Conservation (phyloP, 2,113 vertebrate species). For the Galeopterus variegatus region DNA sequence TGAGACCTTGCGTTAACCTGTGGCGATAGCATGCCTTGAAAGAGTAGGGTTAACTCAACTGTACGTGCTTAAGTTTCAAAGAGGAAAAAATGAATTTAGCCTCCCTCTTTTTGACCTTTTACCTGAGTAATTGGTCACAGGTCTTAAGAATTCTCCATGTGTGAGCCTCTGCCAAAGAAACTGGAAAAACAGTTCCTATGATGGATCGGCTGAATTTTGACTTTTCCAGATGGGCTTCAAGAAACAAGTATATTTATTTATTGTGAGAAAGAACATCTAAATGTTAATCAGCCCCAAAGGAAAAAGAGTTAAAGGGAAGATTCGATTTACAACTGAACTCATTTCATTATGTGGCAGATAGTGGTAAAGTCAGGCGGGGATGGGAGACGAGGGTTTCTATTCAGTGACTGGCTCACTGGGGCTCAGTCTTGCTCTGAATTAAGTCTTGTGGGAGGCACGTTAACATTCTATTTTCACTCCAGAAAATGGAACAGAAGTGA, state of each 20-base stretch:
- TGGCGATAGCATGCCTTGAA: not conserved
- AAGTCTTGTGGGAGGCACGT: not conserved
- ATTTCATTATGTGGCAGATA: not conserved
- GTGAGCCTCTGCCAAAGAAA: not conserved
- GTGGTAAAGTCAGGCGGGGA: not conserved
- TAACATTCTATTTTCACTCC: not conserved
- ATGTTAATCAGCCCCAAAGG: not conserved
- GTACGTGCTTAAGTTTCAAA: not conserved
- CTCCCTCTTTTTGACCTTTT: not conserved
- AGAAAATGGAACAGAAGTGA: not conserved
- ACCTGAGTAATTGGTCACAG: not conserved
- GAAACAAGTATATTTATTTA: constrained; percentile 40
- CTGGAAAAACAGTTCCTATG: not conserved
- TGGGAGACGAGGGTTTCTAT: not conserved
- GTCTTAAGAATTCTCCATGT: not conserved
- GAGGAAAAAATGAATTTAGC: not conserved
- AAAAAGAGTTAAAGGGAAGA: not conserved
- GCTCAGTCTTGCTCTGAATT: not conserved
- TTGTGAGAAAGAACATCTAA: not conserved
- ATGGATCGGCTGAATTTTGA: constrained; percentile 33
- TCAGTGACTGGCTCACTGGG: not conserved
- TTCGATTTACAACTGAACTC: not conserved
- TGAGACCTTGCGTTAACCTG: not conserved
- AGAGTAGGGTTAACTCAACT: not conserved
- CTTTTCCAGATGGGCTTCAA: not conserved